Evolutionary conservation across 2,113 vertebrate genomes (phyloP).

Genomic region (Gadus macrocephalus): DNA sequence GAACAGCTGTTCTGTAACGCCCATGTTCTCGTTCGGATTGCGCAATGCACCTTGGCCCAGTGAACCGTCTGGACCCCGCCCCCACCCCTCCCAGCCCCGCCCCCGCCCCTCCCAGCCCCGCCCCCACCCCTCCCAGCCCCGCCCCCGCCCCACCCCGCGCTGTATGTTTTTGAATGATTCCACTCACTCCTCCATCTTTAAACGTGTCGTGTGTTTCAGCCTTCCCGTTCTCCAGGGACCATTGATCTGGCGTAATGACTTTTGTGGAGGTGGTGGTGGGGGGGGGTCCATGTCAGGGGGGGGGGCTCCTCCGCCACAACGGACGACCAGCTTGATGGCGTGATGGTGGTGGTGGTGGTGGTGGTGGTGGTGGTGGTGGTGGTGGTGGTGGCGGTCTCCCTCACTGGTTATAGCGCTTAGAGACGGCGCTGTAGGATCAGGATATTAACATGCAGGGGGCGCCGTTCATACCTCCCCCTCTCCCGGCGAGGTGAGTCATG

Average conservation of each 20-base stretch:
- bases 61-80: not conserved
- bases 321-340: slow-evolving; percentile 15
- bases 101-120: too few relatives aligned
- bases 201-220: slow-evolving; percentile 33
- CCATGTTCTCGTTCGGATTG: slow-evolving; percentile 10
- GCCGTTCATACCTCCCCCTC: slow-evolving; percentile 24
- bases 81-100: too few relatives aligned
- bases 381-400: not conserved
- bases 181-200: slow-evolving; percentile 37
- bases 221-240: slow-evolving; percentile 36
- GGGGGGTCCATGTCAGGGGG: too few relatives aligned
- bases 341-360: too few relatives aligned
- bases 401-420: slow-evolving; percentile 38
- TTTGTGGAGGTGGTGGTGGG: slow-evolving; percentile 29
- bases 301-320: slow-evolving; percentile 27
- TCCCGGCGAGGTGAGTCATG: slow-evolving; percentile 34
- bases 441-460: slow-evolving; percentile 32
- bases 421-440: slow-evolving; percentile 26
- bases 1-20: too few relatives aligned
- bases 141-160: too few relatives aligned
- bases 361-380: too few relatives aligned
- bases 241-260: slow-evolving; percentile 57
- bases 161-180: slow-evolving; percentile 9
- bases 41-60: slow-evolving; percentile 30
- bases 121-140: not conserved